These are phyloP conservation scores for Elaeidobius kamerunicus DNA, from an alignment of 2,888 invertebrate species.

Conservation along the genomic window DNA sequence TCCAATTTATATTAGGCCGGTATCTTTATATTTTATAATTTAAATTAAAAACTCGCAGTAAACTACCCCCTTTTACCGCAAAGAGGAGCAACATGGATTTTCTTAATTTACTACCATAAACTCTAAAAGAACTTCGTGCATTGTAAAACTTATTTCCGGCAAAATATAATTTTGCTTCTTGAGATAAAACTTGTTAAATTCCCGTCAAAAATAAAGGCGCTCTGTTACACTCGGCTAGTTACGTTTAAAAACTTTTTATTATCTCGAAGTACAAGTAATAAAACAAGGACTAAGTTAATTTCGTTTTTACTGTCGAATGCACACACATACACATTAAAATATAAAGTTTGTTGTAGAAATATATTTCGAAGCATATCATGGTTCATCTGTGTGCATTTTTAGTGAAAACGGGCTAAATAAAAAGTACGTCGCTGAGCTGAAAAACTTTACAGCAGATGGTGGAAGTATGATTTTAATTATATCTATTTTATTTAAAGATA, in stretches of 20 bases:
- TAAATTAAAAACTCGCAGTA: too few relatives aligned
- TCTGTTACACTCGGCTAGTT: conserved; percentile 20
- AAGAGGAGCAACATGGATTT: neutral
- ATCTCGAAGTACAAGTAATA: conserved; percentile 27
- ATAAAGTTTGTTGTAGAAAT: conserved; percentile 21
- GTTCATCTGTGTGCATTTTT: conserved; percentile 17
- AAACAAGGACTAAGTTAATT: conserved; percentile 28
- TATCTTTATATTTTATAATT: too few relatives aligned
- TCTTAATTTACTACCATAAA: conserved; percentile 11
- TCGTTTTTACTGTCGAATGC: conserved; percentile 23
- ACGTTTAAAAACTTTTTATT: conserved; percentile 27
- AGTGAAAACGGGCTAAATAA: conserved; percentile 15
- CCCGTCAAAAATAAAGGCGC: conserved; percentile 25
- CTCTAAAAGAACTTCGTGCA: conserved; percentile 26
- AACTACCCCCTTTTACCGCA: too few relatives aligned
- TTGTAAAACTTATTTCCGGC: conserved; percentile 12
- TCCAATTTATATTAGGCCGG: too few relatives aligned
- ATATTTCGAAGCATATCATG: conserved; percentile 22
- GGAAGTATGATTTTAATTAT: conserved; percentile 21
- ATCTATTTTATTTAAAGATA: too few relatives aligned
- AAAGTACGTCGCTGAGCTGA: conserved; percentile 19
- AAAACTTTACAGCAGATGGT: conserved; percentile 22
- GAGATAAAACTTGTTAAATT: conserved; percentile 27
- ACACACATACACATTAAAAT: conserved; percentile 20
- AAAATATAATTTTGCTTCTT: conserved; percentile 21